Percentiles rank a stretch among this genome's conserved stretches.
These are phyloP conservation scores for Sphaerophoria taeniata DNA, from an alignment of 2,888 invertebrate genomes.

Conservation along the genomic window DNA sequence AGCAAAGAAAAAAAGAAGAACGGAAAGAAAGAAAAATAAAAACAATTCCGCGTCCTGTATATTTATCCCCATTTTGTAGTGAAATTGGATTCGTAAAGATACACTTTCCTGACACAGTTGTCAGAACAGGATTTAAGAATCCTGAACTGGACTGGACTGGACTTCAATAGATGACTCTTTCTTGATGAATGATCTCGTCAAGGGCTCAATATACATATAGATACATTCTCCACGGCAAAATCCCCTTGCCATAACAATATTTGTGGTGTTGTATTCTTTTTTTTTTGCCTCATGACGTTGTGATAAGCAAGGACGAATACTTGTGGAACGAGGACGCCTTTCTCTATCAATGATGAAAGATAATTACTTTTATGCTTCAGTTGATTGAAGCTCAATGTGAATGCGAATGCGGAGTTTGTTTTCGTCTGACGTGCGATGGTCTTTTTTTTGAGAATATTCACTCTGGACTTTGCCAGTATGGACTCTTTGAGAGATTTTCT, in stretches of 20 bases:
- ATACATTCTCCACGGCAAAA: not conserved
- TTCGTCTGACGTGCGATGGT: conserved; percentile 19
- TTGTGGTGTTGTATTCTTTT: not conserved
- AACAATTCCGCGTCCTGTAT: conserved; percentile 19
- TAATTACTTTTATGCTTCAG: conserved; percentile 74
- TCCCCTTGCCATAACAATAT: not conserved
- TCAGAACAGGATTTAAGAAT: conserved; percentile 40
- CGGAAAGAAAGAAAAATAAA: conserved; percentile 15
- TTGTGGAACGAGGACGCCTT: not conserved
- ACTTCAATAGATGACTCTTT: conserved; percentile 64
- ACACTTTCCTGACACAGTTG: conserved; percentile 37
- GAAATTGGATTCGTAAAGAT: conserved; percentile 55
- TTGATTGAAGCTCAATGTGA: conserved; percentile 68
- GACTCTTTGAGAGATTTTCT: conserved; percentile 50
- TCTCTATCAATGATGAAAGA: conserved; percentile 46
- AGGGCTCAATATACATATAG: conserved; percentile 34
- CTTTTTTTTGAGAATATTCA: conserved; percentile 8
- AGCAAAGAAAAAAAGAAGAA: not conserved
- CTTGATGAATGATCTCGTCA: conserved; percentile 59
- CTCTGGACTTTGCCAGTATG: not conserved
- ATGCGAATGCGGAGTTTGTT: conserved; percentile 47
- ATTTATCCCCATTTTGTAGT: conserved; percentile 55
- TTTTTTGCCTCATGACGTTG: not conserved
- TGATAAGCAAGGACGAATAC: not conserved
- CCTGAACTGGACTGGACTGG: not conserved